A percentile compares a stretch with the other conserved stretches of the same genome.
These are phyloP conservation scores for human DNA, from an alignment of 2,113 vertebrate species.

Conservation along the genomic window GRCh38 chr20:59212501-59213000, in stretches of 20 bases:
- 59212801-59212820: too few relatives aligned
- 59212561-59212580: accelerated
- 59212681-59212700: neutral
- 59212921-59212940: neutral
- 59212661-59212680: neutral
- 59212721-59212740: neutral
- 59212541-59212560: accelerated
- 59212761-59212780: neutral
- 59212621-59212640: neutral
- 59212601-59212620: neutral
- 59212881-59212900: neutral
- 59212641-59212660: neutral
- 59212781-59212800: too few relatives aligned
- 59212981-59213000: neutral
- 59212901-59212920: neutral
- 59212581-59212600: neutral
- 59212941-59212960: neutral
- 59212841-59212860: too few relatives aligned
- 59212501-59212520: too few relatives aligned
- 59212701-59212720: neutral
- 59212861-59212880: neutral
- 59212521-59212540: accelerated
- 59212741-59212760: neutral
- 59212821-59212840: too few relatives aligned
- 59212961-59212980: neutral